phyloP scores from a whole-genome alignment of 1,140 invertebrate genomes.

The Chymomyza costata region DNA sequence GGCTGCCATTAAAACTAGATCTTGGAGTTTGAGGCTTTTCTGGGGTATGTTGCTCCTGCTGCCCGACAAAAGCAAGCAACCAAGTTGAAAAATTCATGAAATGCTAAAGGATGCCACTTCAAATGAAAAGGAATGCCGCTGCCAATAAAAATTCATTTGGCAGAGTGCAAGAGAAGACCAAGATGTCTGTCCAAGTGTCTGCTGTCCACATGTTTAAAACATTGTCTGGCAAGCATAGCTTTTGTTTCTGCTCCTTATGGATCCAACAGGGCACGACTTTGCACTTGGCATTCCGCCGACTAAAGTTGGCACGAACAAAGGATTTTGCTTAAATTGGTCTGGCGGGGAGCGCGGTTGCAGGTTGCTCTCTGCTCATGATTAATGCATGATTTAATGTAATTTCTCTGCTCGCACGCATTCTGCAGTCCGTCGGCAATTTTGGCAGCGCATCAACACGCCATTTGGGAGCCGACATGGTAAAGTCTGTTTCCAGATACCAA shows the following conservation, averaged over 20 bases:
- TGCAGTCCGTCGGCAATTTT: slow-evolving; percentile 50
- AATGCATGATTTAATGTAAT: slow-evolving; percentile 73
- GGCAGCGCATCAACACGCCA: slow-evolving; percentile 71
- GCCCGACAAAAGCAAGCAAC: not conserved
- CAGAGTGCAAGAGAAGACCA: not conserved
- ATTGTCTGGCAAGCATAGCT: slow-evolving; percentile 32
- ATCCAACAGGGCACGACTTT: slow-evolving; percentile 14
- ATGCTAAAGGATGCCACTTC: slow-evolving; percentile 12
- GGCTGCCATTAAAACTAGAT: slow-evolving; percentile 3
- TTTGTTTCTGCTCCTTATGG: not conserved
- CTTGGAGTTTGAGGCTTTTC: not conserved
- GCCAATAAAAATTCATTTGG: slow-evolving; percentile 64
- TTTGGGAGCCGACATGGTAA: slow-evolving; percentile 33
- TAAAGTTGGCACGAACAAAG: slow-evolving; percentile 37
- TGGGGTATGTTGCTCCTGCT: too few relatives aligned
- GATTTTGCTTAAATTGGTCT: slow-evolving; percentile 64
- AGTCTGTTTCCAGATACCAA: slow-evolving; percentile 6
- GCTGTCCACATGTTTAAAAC: slow-evolving; percentile 51
- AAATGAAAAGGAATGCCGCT: slow-evolving; percentile 26
- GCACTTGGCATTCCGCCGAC: slow-evolving; percentile 11
- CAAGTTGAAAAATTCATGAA: slow-evolving; percentile 39
- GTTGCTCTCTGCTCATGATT: slow-evolving; percentile 49
- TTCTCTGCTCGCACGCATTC: slow-evolving; percentile 55
- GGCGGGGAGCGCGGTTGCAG: not conserved
- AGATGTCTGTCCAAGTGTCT: slow-evolving; percentile 16